Evolutionary conservation across 1,140 invertebrate genomes (phyloP).

Genomic region (Batillaria attramentaria): DNA sequence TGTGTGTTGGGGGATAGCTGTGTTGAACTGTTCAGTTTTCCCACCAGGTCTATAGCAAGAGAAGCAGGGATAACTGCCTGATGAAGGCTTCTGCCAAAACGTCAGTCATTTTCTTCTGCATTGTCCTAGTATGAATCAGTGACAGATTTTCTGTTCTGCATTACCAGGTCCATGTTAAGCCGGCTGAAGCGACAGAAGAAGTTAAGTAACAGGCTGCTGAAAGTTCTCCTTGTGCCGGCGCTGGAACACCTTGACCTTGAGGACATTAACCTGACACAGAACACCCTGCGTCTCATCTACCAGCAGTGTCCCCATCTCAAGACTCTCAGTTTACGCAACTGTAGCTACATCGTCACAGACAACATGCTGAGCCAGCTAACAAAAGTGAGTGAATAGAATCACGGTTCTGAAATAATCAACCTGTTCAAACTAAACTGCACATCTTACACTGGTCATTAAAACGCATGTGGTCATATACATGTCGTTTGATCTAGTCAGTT

Average conservation of each 20-base stretch:
- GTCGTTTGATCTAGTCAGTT: no score
- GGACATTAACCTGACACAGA: conserved; percentile 55
- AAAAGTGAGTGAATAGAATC: conserved; percentile 49
- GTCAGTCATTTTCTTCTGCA: neutral
- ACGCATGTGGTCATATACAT: no score
- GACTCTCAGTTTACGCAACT: conserved; percentile 53
- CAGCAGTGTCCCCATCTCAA: conserved; percentile 51
- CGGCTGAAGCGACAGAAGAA: conserved; percentile 56
- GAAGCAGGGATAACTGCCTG: no score
- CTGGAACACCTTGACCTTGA: conserved; percentile 58
- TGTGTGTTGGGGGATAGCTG: neutral
- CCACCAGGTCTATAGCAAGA: no score
- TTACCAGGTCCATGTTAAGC: conserved; percentile 56
- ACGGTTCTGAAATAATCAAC: neutral
- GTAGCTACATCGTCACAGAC: conserved; percentile 62
- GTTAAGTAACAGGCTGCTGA: conserved; percentile 47
- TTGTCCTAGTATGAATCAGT: neutral
- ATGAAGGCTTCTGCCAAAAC: no score
- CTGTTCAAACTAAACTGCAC: neutral
- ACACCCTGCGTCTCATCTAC: conserved; percentile 47
- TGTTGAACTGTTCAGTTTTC: neutral
- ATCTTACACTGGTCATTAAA: neutral
- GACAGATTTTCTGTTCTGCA: neutral
- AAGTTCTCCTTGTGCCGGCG: conserved; percentile 50
- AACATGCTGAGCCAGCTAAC: conserved; percentile 47